Conservation (phyloP, 2,113 vertebrate species). For the Pelobates fuscus region DNA sequence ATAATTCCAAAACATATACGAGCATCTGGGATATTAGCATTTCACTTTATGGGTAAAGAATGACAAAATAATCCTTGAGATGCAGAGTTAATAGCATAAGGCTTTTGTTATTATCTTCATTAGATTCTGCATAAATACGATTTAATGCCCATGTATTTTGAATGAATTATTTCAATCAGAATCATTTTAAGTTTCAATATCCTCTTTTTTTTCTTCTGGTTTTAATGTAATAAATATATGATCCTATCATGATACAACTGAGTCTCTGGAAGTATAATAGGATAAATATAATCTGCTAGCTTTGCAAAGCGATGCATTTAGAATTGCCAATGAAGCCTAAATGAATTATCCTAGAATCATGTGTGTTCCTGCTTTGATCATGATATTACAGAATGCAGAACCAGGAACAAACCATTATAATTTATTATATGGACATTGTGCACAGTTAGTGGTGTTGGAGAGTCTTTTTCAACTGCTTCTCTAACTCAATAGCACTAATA, state of each 20-base stretch:
- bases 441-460: no score
- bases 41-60: neutral
- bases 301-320: neutral
- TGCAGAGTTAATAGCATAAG: neutral
- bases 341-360: neutral
- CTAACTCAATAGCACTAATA: no score
- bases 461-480: no score
- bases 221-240: neutral
- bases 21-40: no score
- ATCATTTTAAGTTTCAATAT: neutral
- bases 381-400: no score
- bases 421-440: no score
- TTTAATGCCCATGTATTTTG: neutral
- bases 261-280: neutral
- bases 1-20: no score
- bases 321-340: neutral
- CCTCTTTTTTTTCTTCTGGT: neutral
- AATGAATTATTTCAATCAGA: neutral
- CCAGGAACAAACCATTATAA: no score
- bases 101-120: neutral
- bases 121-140: neutral
- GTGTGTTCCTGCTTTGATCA: no score
- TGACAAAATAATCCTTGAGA: neutral
- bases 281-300: neutral
- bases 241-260: neutral